Conservation (phyloP, 2,797 vertebrate species). For the Paramormyrops hopkinsi region DNA sequence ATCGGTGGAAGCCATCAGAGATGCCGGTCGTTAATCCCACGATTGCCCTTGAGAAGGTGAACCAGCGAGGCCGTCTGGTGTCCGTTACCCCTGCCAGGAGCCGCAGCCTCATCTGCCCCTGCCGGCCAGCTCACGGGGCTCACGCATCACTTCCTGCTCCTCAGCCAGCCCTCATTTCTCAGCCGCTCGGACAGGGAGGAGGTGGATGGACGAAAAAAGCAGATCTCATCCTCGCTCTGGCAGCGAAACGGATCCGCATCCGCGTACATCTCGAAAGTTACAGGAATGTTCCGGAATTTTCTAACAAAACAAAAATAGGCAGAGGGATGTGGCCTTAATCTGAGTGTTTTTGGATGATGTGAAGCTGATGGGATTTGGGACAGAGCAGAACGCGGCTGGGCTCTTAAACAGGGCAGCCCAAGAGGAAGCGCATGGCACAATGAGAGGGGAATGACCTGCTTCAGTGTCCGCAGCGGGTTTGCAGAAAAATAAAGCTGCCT, state of each 20-base stretch:
- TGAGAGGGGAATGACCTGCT: not conserved
- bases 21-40: slow-evolving; percentile 19
- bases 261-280: not conserved
- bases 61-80: slow-evolving; percentile 15
- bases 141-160: slow-evolving; percentile 3
- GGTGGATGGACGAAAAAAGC: not conserved
- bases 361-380: not conserved
- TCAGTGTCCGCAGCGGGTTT: not conserved
- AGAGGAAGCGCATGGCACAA: not conserved
- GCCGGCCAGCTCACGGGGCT: not conserved
- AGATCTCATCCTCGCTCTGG: not conserved
- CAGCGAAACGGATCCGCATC: not conserved
- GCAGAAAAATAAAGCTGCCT: not conserved
- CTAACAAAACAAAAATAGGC: not conserved
- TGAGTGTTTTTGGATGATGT: not conserved
- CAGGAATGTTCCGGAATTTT: not conserved
- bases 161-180: not conserved
- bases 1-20: not conserved
- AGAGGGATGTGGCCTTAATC: not conserved
- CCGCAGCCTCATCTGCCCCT: not conserved
- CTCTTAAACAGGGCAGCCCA: not conserved
- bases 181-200: not conserved
- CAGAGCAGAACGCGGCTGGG: not conserved
- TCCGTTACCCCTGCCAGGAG: slow-evolving; percentile 22
- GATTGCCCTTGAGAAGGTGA: slow-evolving; percentile 29